Conservation (phyloP, 2,888 invertebrate genomes). For the Torymus aiolomorphi region DNA sequence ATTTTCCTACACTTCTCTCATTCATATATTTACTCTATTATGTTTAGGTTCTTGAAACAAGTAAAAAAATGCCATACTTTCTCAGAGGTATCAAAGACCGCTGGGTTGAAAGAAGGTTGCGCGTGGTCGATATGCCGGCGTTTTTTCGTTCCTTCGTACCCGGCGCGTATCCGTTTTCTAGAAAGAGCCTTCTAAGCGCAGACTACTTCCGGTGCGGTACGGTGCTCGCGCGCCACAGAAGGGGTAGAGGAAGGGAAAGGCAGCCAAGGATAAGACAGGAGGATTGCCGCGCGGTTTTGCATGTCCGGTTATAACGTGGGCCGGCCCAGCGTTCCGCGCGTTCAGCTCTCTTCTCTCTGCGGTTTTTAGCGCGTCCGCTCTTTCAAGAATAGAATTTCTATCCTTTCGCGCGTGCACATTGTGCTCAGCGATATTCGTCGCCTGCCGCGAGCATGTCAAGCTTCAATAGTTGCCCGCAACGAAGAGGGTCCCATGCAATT, state of each 20-base stretch:
- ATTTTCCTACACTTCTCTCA: background rate
- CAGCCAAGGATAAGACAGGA: slow-evolving; percentile 31
- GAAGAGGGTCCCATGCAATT: slow-evolving; percentile 22
- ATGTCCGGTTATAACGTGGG: slow-evolving; percentile 59
- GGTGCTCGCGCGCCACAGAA: slow-evolving; percentile 6
- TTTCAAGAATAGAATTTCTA: slow-evolving; percentile 55
- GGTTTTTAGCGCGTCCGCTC: slow-evolving; percentile 66
- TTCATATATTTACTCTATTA: background rate
- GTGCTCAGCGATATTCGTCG: background rate
- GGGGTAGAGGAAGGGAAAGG: slow-evolving; percentile 11
- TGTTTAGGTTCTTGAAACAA: too few relatives aligned
- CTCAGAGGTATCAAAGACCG: slow-evolving; percentile 13
- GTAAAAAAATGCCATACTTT: background rate
- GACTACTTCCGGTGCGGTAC: slow-evolving; percentile 48
- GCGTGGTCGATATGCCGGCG: slow-evolving; percentile 35
- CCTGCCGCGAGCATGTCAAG: background rate
- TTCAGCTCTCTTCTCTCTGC: slow-evolving; percentile 59
- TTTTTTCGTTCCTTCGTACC: slow-evolving; percentile 9
- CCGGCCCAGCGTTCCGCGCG: background rate
- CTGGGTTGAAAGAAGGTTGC: background rate
- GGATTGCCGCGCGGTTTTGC: slow-evolving; percentile 61
- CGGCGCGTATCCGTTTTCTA: slow-evolving; percentile 52
- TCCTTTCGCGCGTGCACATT: background rate
- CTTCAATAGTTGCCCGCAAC: slow-evolving; percentile 1
- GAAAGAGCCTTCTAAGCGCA: slow-evolving; percentile 53